Evolutionary conservation across 1,140 invertebrate species (phyloP), one percentile per base, ranked within the genome.

Genomic region (Drosophila bipectinata): DNA sequence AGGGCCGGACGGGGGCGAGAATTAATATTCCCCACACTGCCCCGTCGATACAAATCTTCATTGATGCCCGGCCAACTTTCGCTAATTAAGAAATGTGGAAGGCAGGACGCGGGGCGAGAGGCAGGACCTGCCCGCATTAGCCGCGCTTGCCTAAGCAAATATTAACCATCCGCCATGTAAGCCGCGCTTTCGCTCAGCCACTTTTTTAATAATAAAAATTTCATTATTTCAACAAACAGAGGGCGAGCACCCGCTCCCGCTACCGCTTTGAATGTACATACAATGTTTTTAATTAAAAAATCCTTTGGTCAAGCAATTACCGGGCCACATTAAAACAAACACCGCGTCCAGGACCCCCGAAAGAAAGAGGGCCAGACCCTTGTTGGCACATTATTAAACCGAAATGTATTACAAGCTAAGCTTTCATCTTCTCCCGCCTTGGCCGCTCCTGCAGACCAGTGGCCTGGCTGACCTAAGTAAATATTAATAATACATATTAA

Each of bases 401-500:
- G 64, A 76, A 77, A 77, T 76, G 73, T 82, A 78, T 78, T 72
- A 62, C 58, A 76, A 66, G 74, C 73, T 77, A 66, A 83, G 79
- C 83, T 87, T 87, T 88, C 83, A 87, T 87, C 79, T 88, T 57
- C 34, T 37, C 12, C 34, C 34, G 63, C 28, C 21, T 21, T 24
- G 30, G 56, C 41, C 26, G 45, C 7, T 30, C 51, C 44, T 14
- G 48, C 24, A 7, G 12, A 21, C 26, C 21, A 39, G 26, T 34
- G 12, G n/a, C 4, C 28, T 44, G 57, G 39, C 83, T 90, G 88
- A 90, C 88, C 88, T 88, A 88, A 90, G 88, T 90, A 90, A 90
- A 90, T 84, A 90, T 90, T 90, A 90, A 90, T 90, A 90, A 90
- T 84, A 84, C 77, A 80, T 90, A 90, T 90, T 90, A 88, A 90